Base-by-base conservation (phyloP, 1,140 invertebrate species). In the Leptinotarsa defecta region DNA sequence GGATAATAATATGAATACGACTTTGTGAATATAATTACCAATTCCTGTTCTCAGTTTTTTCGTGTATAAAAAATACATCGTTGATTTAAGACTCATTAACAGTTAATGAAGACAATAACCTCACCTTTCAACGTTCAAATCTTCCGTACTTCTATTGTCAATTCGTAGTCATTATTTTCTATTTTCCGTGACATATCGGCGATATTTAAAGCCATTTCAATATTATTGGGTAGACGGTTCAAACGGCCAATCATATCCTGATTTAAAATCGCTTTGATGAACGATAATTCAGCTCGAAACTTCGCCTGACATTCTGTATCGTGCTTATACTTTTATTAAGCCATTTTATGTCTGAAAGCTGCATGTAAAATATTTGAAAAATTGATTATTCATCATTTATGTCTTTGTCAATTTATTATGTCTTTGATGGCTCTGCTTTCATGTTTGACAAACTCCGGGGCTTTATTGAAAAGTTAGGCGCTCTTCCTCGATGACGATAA, bases 351-450 rank as follows among this genome's bases (percentile, higher is more conserved):
- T 74, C 73, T 80, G 77, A 76, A 80, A 76, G 77, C 77, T 78
- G 70, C 75, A 78, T 78, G 77, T 78, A 80, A 78, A 77, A 80
- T 80, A 80, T 80, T 80, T 79, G 79, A 79, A 81, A 81, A 81
- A 81, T 81, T 81, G 79, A 81, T 81, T 81, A 81, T 81, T 79
- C 79, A 76, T 81, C 78, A 73, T 78, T 81, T 77, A 76, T 76
- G 76, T 77, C 79, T 79, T 79, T 79, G 79, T 77, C 79, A 77
- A 79, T 77, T 76, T 81, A 78, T 79, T 81, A 79, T 73, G 64
- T 77, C 76, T 76, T 72, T 72, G 70, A 72, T 72, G 70, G 70
- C n/a, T n/a, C 27, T n/a, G 70, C 70, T 76, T 76, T 73, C 70
- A 70, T 76, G 75, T 76, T 65, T 76, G 70, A 71, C 71, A 52